phyloP scores from a whole-genome alignment of 1,140 invertebrate genomes.

The Hyposmocoma kahamanoa region DNA sequence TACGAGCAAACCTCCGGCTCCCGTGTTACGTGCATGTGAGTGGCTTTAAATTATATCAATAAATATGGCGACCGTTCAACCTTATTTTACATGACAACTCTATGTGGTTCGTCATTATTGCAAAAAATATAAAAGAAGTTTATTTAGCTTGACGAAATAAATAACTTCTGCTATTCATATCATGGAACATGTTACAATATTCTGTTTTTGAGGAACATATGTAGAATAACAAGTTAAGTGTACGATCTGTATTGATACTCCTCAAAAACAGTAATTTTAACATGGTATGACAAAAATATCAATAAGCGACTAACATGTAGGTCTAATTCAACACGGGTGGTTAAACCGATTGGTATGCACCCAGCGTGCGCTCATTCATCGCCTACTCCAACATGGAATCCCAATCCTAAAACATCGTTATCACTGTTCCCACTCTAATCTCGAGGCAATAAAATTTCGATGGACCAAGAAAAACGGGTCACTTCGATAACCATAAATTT shows the following conservation, averaged over 20 bases:
- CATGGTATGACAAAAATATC: too few relatives aligned
- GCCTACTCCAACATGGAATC: constrained; percentile 13
- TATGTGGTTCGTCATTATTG: background rate
- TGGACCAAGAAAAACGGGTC: constrained; percentile 59
- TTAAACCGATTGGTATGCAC: constrained; percentile 17
- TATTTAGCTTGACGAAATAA: too few relatives aligned
- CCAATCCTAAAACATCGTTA: constrained; percentile 63
- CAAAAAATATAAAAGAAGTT: background rate
- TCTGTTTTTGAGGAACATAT: too few relatives aligned
- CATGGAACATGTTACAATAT: too few relatives aligned
- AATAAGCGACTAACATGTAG: background rate
- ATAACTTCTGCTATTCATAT: too few relatives aligned
- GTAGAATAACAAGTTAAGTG: too few relatives aligned
- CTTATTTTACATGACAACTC: background rate
- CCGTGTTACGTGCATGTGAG: constrained; percentile 49
- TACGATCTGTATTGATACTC: too few relatives aligned
- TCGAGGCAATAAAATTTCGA: constrained; percentile 66
- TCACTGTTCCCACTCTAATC: constrained; percentile 67
- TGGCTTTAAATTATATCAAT: constrained; percentile 31
- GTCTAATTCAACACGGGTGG: background rate
- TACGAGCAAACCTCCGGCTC: constrained; percentile 49
- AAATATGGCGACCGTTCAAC: constrained; percentile 9
- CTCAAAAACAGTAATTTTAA: too few relatives aligned
- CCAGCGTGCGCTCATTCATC: constrained; percentile 39
- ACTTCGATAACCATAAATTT: constrained; percentile 71